Evolutionary conservation across 2,888 invertebrate genomes (phyloP), one percentile per base, ranked within the genome.

Genomic region (Notodonta ziczac): DNA sequence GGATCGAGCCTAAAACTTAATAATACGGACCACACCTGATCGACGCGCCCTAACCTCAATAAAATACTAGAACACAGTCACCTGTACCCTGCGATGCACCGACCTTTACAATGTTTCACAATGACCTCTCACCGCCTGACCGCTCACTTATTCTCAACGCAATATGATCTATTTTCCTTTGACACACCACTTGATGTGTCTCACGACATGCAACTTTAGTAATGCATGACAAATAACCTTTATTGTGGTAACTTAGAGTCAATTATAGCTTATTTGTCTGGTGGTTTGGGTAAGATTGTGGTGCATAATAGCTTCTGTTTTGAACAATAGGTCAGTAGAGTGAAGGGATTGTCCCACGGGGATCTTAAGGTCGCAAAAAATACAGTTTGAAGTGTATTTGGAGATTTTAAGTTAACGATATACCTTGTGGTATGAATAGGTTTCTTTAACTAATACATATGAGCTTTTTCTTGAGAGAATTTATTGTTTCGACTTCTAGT

Each of bases 81-180:
- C 71, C 67, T 72, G 69, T 52, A 62, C 61, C 66, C 62, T 68
- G 65, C 68, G 65, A 65, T 73, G 63, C 51, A 67, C 68, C 85
- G 84, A 86, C 86, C 87, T 87, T 87, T 87, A 57, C 58, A 65
- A 65, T 66, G 75, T 87, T 86, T 77, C 83, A 75, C 77, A 86
- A 86, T 83, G 80, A 82, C 86, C 86, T 78, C 76, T 85, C 81
- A 80, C 83, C 82, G 67, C 67, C 60, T 70, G 73, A 74, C 74
- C 59, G 58, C 65, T 61, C 8, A 7, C 14, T n/a, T 50, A 14
- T 9, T 13, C 32, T 58, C 44, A 52, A 32, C 54, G 1, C 39
- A 48, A 61, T 44, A 59, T 35, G 32, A 56, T 57, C 58, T 52
- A 62, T 56, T 35, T 59, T 59, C 57, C 54, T 35, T 55, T 58